A percentile compares a stretch with the other conserved stretches of the same genome.
Evolutionary conservation across 2,888 invertebrate species (phyloP).

Genomic region (Cataglyphis altisquamis): DNA sequence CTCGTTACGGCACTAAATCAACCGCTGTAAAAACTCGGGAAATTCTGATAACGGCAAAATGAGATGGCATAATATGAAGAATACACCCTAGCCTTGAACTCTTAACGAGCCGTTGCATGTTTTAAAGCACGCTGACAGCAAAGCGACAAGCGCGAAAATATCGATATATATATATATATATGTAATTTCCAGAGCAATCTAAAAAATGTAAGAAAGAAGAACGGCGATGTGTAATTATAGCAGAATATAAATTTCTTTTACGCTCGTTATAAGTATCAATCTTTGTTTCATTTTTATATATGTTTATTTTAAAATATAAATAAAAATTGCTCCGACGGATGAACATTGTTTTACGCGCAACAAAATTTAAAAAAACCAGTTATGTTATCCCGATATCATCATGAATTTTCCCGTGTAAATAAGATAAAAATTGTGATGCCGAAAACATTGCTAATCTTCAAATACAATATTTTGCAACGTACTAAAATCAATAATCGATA

Average conservation of each 20-base stretch:
- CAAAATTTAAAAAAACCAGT: not conserved
- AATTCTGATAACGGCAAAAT: conserved; percentile 41
- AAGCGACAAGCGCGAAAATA: conserved; percentile 8
- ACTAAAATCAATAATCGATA: conserved; percentile 20
- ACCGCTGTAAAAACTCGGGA: conserved; percentile 27
- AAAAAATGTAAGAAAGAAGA: not conserved
- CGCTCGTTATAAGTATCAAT: not conserved
- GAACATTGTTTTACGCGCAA: not conserved
- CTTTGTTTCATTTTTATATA: not conserved
- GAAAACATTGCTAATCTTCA: conserved; percentile 16
- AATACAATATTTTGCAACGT: not conserved
- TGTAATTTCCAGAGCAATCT: not conserved
- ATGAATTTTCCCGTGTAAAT: conserved; percentile 3
- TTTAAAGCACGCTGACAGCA: conserved; percentile 17
- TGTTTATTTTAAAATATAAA: not conserved
- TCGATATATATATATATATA: not conserved
- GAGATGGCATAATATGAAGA: conserved; percentile 28
- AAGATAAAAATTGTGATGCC: not conserved
- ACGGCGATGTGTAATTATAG: not conserved
- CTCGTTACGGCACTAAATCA: conserved; percentile 49
- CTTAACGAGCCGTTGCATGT: conserved; percentile 21
- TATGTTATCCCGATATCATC: not conserved
- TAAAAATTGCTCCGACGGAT: not conserved
- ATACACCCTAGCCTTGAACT: conserved; percentile 27
- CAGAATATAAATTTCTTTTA: not conserved